phyloP scores from a whole-genome alignment of 2,888 invertebrate species.

The Lasioglossum marginatum region DNA sequence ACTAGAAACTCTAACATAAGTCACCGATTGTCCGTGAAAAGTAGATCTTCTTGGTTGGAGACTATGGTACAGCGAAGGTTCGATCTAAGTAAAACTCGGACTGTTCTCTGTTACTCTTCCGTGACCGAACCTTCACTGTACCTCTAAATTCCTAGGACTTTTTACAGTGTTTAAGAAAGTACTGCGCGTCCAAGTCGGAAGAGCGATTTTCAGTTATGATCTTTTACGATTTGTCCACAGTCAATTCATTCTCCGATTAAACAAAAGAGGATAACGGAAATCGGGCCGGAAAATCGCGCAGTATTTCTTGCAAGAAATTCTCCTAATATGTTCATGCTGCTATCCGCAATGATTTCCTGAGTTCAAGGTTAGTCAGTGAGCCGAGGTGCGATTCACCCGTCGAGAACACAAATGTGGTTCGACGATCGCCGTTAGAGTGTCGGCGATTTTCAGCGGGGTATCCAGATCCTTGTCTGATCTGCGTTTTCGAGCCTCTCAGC shows the following conservation, averaged over 20 bases:
- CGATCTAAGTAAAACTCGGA: too few relatives aligned
- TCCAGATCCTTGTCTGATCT: background rate
- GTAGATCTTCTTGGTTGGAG: background rate
- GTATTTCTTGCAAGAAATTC: background rate
- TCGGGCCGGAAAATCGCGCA: background rate
- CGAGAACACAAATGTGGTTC: conserved; percentile 31
- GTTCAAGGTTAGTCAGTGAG: conserved; percentile 27
- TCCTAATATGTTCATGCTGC: conserved; percentile 6
- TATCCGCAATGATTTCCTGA: background rate
- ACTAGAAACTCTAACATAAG: conserved; percentile 3
- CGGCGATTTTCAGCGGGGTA: background rate
- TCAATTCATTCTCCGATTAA: background rate
- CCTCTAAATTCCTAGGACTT: background rate
- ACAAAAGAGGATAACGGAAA: background rate
- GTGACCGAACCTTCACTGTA: too few relatives aligned
- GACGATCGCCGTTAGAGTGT: background rate
- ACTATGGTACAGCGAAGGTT: background rate
- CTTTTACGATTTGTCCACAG: background rate
- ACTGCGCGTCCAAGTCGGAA: background rate
- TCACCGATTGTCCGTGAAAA: background rate
- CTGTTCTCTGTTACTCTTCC: too few relatives aligned
- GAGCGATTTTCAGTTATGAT: background rate
- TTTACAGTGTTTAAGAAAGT: conserved; percentile 6
- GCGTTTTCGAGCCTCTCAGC: conserved; percentile 2
- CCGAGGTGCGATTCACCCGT: conserved; percentile 36